Percentiles rank a stretch among this genome's conserved stretches.
These are phyloP conservation scores for Sebastes itinus DNA, from an alignment of 2,797 vertebrate genomes.

Conservation along the genomic window DNA sequence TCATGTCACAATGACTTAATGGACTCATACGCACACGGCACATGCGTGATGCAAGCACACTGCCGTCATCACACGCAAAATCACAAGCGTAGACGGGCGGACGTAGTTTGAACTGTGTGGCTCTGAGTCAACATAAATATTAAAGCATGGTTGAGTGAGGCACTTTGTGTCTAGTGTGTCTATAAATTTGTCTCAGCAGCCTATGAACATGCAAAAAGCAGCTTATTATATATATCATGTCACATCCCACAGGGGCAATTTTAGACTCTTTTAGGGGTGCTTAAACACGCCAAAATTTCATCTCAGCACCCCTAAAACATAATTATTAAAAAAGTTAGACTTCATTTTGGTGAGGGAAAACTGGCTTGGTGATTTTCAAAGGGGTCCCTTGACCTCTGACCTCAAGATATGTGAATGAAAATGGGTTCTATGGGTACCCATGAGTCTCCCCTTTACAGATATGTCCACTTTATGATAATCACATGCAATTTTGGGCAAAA, in stretches of 20 bases:
- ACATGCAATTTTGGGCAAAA: too few species aligned
- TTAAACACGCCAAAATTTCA: too few species aligned
- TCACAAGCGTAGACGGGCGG: not conserved
- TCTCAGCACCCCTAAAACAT: too few species aligned
- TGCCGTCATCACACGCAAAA: slow-evolving; percentile 14
- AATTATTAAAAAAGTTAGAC: too few species aligned
- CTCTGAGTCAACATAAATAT: slow-evolving; percentile 26
- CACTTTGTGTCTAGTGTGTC: not conserved
- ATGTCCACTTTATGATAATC: too few species aligned
- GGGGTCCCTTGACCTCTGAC: too few species aligned
- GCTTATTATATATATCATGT: not conserved
- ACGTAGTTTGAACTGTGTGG: not conserved
- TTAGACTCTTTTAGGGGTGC: too few species aligned
- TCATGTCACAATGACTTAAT: slow-evolving; percentile 19
- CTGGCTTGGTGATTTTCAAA: too few species aligned
- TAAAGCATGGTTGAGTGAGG: not conserved
- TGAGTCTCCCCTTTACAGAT: too few species aligned
- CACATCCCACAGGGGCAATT: not conserved
- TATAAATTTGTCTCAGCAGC: not conserved
- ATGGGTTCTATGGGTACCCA: too few species aligned
- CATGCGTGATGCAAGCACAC: slow-evolving; percentile 17
- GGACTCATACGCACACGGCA: slow-evolving; percentile 4
- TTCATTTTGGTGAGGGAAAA: too few species aligned
- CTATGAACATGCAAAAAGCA: not conserved
- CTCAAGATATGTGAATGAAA: too few species aligned